A percentile compares a stretch with the other conserved stretches of the same genome.
Evolutionary conservation across 2,113 vertebrate genomes (phyloP).

Genomic region (Mugil cephalus): DNA sequence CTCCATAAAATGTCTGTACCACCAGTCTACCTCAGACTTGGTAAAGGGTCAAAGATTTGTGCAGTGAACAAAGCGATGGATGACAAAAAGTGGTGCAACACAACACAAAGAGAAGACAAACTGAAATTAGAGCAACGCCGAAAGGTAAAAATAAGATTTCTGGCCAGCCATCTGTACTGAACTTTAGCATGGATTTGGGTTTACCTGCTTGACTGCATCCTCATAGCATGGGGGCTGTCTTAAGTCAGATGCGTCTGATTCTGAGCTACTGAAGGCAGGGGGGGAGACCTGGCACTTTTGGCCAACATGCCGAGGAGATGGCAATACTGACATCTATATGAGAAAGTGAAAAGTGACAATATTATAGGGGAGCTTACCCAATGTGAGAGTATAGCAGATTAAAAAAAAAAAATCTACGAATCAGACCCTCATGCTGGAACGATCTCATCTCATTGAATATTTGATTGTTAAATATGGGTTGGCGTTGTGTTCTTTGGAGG

Average conservation of each 20-base stretch:
- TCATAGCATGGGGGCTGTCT: conserved; percentile 95
- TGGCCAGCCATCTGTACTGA: conserved; percentile 59
- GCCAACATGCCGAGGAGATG: conserved; percentile 87
- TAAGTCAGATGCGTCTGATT: conserved; percentile 87
- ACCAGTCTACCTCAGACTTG: conserved; percentile 9
- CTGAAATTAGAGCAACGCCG: conserved; percentile 53
- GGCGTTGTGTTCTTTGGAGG: conserved; percentile 55
- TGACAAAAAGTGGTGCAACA: conserved; percentile 30
- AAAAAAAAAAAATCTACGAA: conserved; percentile 1
- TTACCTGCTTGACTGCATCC: conserved; percentile 97
- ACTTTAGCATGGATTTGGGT: conserved; percentile 54
- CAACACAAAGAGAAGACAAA: conserved; percentile 39
- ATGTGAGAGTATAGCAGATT: conserved; percentile 15
- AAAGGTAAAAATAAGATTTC: conserved; percentile 37
- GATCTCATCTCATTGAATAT: conserved; percentile 21
- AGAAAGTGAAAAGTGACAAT: conserved; percentile 75
- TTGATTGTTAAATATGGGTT: conserved; percentile 10
- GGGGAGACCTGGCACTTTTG: conserved; percentile 89
- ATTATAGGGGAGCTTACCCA: conserved; percentile 39
- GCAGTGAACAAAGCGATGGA: conserved; percentile 52
- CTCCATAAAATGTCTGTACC: conserved; percentile 1
- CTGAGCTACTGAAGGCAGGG: conserved; percentile 90
- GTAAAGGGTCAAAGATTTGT: conserved; percentile 42
- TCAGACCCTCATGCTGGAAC: conserved; percentile 12
- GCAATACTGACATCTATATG: conserved; percentile 88